Base-by-base conservation (phyloP, 2,113 vertebrate genomes). In the Buteo buteo region DNA sequence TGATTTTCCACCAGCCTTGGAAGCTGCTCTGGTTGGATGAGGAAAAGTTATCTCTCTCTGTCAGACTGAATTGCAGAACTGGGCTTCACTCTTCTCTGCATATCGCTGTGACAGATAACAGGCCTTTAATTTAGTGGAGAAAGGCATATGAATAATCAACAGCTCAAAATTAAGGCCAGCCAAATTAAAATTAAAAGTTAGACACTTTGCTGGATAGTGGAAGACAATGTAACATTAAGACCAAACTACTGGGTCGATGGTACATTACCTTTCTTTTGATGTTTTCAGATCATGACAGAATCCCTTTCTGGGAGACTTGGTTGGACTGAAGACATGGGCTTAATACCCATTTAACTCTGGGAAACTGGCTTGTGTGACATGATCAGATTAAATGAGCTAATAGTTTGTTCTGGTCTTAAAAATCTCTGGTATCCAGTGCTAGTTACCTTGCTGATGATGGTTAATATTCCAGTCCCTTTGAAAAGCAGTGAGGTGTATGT, bases 61-160 rank as follows among this genome's bases (percentile, higher is more conserved):
- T 96, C 89, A 95, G 92, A 61, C 74, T 83, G 74, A 85, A 69
- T 49, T 91, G 82, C 36, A 82, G 49, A 85, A 65, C 70, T 89
- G 80, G 62, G 70, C 40, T 96, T 91, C 94, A 67, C 92, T 94
- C 54, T 13, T 13, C 49, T 82, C 83, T 90, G 58, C 38, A 8
- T 77, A 73, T 88, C 9, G 0, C 58, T 44, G 71, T 44, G 71
- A 86, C 71, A 86, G 88, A 62, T 58, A 96, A 87, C 34, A 80
- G 28, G 38, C 82, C 62, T 93, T 77, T 83, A 58, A 66, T 86
- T 82, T 78, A 71, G 42, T 47, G 50, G 85, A 66, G 64, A 65
- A 94, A 86, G 45, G 50, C 61, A 15, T 34, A 25, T 50, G 84
- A 90, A 47, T 77, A 88, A 66, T 64, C 44, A 93, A 44, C 20